These are phyloP conservation scores for Helicoverpa assulta DNA, from an alignment of 2,888 invertebrate genomes.

Conservation along the genomic window DNA sequence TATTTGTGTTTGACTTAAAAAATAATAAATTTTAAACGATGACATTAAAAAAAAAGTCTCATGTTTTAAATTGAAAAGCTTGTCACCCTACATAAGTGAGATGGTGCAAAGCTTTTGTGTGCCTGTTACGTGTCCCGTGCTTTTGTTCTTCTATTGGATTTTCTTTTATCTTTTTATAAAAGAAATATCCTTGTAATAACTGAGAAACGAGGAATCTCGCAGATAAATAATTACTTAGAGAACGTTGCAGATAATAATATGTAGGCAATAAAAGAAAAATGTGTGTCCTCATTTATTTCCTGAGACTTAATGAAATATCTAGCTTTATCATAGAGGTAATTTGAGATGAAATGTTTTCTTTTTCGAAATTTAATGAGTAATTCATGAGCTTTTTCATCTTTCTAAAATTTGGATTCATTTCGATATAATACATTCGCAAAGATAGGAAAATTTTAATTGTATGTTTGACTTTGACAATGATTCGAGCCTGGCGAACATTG, in stretches of 20 bases:
- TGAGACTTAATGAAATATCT: constrained; percentile 6
- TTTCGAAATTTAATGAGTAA: neutral
- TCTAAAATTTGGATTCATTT: neutral
- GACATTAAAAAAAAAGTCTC: neutral
- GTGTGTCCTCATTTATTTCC: constrained; percentile 16
- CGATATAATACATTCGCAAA: neutral
- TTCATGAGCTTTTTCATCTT: neutral
- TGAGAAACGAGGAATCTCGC: constrained; percentile 44
- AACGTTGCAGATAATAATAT: constrained; percentile 29
- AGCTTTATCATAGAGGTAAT: constrained; percentile 3
- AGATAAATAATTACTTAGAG: constrained; percentile 50
- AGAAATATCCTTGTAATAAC: constrained; percentile 55
- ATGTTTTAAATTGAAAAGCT: neutral
- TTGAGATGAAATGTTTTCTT: neutral
- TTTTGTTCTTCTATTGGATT: constrained; percentile 66
- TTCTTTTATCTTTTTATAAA: constrained; percentile 57
- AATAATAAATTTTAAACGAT: neutral
- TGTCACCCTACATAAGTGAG: constrained; percentile 62
- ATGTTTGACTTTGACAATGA: too few species aligned
- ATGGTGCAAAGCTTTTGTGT: constrained; percentile 67
- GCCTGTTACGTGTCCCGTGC: constrained; percentile 59
- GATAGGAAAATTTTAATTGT: too few species aligned
- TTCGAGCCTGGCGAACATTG: too few species aligned
- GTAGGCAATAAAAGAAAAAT: constrained; percentile 26
- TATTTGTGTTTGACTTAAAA: too few species aligned